Evolutionary conservation across 2,797 vertebrate genomes (phyloP).

Genomic region (Argentina silus): DNA sequence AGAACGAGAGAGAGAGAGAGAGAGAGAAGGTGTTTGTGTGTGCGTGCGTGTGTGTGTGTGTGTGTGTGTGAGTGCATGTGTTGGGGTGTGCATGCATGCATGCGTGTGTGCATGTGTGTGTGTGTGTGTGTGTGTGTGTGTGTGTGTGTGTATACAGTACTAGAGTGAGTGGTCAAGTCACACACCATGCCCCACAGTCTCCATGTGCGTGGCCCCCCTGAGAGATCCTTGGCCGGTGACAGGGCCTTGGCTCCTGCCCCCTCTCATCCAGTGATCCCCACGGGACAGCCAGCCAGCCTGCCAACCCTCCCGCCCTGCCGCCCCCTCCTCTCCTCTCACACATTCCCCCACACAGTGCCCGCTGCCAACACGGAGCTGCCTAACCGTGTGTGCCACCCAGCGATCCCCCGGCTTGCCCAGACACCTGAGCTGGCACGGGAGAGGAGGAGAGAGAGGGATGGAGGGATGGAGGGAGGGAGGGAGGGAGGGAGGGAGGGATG

Average conservation of each 20-base stretch:
- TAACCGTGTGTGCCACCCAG: conserved; percentile 62
- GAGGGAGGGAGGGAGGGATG: conserved; percentile 28
- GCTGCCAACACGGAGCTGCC: conserved; percentile 55
- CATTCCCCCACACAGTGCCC: conserved; percentile 56
- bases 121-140: conserved; percentile 20
- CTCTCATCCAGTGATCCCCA: conserved; percentile 64
- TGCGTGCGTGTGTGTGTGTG: too few species aligned
- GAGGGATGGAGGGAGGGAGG: conserved; percentile 14
- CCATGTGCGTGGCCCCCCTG: conserved; percentile 43
- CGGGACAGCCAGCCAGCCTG: conserved; percentile 58
- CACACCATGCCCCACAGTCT: conserved; percentile 60
- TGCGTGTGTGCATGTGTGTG: conserved; percentile 20
- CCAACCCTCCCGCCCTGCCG: conserved; percentile 66
- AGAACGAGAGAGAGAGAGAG: too few species aligned
- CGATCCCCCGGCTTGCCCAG: conserved; percentile 60
- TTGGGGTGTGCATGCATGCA: conserved; percentile 20
- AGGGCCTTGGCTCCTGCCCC: conserved; percentile 60
- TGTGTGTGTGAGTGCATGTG: conserved; percentile 20
- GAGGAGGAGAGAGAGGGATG: conserved; percentile 16
- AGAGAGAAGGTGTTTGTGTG: too few species aligned
- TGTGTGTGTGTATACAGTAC: conserved; percentile 26
- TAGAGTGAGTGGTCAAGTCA: conserved; percentile 58
- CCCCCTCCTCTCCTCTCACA: conserved; percentile 62
- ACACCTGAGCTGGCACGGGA: conserved; percentile 72
- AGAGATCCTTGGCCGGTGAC: conserved; percentile 68